Conservation (phyloP, 1,140 invertebrate genomes). For the Stegodyphus mimosarum region DNA sequence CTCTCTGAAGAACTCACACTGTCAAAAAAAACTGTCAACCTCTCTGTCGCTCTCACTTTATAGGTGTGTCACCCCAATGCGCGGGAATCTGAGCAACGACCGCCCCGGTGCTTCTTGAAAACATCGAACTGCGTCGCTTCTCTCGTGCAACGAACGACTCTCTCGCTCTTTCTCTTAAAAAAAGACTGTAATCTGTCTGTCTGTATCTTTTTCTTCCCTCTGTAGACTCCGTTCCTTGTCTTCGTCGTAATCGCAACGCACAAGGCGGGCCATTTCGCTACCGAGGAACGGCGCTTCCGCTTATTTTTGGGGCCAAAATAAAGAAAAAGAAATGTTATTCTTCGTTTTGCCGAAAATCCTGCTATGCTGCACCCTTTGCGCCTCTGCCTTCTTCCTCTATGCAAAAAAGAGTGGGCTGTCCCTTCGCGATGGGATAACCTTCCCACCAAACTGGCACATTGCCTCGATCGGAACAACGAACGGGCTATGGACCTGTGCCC, state of each 20-base stretch:
- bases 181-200: background rate
- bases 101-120: conserved; percentile 30
- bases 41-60: background rate
- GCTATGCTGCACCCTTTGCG: background rate
- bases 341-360: background rate
- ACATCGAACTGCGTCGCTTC: conserved; percentile 43
- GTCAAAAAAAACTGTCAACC: background rate
- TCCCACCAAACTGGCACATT: background rate
- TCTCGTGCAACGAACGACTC: conserved; percentile 52
- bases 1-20: conserved; percentile 63
- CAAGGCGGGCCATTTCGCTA: conserved; percentile 40
- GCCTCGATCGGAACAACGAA: background rate
- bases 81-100: conserved; percentile 30
- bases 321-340: background rate
- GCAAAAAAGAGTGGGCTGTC: background rate
- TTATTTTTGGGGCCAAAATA: conserved; percentile 47
- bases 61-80: background rate
- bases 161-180: conserved; percentile 6
- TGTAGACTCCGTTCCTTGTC: background rate
- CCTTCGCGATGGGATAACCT: background rate
- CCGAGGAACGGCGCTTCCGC: conserved; percentile 54
- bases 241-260: conserved; percentile 32
- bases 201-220: background rate
- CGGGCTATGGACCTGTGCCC: background rate
- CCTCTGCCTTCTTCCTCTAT: background rate